phyloP scores from a whole-genome alignment of 2,797 vertebrate species.

The Lagorchestes hirsutus region DNA sequence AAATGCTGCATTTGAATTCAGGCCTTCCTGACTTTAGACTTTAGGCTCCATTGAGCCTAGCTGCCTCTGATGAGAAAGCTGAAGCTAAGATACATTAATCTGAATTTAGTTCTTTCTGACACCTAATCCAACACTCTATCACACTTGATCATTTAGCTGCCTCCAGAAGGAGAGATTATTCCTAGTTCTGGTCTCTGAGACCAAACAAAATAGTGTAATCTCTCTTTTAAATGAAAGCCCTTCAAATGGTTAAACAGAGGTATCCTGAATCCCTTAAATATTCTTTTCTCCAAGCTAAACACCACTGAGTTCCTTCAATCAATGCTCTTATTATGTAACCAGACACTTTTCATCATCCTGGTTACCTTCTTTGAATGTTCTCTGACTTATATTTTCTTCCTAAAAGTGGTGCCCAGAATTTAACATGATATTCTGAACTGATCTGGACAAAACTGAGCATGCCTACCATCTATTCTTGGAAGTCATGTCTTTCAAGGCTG shows the following conservation, averaged over 20 bases:
- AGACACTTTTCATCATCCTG: not conserved
- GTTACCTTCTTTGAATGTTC: not conserved
- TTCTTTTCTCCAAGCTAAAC: not conserved
- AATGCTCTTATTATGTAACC: not conserved
- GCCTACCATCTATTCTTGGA: not conserved
- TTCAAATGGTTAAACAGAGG: not conserved
- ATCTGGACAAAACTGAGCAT: not conserved
- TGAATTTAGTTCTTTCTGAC: not conserved
- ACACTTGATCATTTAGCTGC: not conserved
- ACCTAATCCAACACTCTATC: not conserved
- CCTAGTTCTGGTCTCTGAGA: not conserved
- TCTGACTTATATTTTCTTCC: not conserved
- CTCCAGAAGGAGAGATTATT: not conserved
- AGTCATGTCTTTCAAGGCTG: not conserved
- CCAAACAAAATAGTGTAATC: not conserved
- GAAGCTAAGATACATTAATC: not conserved
- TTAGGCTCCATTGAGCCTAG: not conserved
- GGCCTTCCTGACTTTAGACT: not conserved
- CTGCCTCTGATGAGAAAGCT: not conserved
- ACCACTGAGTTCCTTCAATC: not conserved
- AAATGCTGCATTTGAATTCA: not conserved
- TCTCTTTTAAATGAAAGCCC: not conserved
- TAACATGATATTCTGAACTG: not conserved
- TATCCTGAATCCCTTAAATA: not conserved
- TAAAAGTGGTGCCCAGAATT: not conserved